A percentile compares a stretch with the other conserved stretches of the same genome.
phyloP scores from a whole-genome alignment of 2,888 invertebrate species.

The Icerya purchasi region DNA sequence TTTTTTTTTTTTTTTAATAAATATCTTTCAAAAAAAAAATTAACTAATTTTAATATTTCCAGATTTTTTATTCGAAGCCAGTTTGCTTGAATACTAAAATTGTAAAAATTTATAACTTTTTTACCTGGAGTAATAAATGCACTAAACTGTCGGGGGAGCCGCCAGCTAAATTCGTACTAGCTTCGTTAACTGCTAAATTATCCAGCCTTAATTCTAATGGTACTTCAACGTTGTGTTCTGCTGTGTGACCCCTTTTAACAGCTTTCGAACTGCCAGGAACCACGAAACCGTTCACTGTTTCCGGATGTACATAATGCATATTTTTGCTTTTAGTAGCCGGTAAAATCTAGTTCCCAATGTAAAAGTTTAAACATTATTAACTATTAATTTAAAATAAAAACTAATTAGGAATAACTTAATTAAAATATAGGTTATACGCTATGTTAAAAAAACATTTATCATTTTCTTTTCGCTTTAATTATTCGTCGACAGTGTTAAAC shows the following conservation, averaged over 20 bases:
- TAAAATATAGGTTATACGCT: too few species aligned
- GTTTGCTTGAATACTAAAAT: too few species aligned
- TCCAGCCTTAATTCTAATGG: conserved; percentile 66
- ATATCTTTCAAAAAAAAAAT: too few species aligned
- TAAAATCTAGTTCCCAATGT: background rate
- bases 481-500: too few species aligned
- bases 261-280: conserved; percentile 1
- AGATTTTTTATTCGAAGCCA: too few species aligned
- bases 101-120: too few species aligned
- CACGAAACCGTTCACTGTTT: conserved; percentile 9
- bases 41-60: too few species aligned
- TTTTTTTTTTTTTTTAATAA: too few species aligned
- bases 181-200: conserved; percentile 46
- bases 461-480: too few species aligned
- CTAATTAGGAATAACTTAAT: too few species aligned
- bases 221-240: conserved; percentile 29
- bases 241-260: background rate
- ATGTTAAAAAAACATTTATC: too few species aligned
- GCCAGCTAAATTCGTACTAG: conserved; percentile 27
- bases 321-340: conserved; percentile 5
- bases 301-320: conserved; percentile 8
- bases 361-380: background rate
- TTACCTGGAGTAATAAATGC: conserved; percentile 28
- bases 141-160: conserved; percentile 40
- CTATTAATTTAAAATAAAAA: background rate